A percentile compares a stretch with the other conserved stretches of the same genome.
These are phyloP conservation scores for Campaea margaritaria DNA, from an alignment of 2,888 invertebrate genomes.

Conservation along the genomic window DNA sequence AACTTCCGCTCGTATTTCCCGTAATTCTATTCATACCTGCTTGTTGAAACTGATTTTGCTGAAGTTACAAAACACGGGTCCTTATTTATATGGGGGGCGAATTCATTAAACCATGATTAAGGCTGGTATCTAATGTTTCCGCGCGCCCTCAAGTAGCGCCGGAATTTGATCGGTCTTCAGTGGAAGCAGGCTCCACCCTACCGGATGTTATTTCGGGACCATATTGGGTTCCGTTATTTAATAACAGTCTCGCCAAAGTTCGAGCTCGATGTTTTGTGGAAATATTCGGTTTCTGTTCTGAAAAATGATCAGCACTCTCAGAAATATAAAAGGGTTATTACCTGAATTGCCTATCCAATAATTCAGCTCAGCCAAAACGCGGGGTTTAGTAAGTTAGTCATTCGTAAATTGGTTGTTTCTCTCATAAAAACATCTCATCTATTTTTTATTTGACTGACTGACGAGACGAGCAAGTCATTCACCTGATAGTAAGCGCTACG, in stretches of 20 bases:
- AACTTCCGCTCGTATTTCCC: not conserved
- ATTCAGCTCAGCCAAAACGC: too few species aligned
- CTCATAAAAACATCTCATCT: too few species aligned
- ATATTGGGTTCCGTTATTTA: constrained; percentile 16
- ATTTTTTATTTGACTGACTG: too few species aligned
- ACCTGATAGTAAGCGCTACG: too few species aligned
- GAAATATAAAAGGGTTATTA: too few species aligned
- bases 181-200: not conserved
- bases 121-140: not conserved
- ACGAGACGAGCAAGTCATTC: too few species aligned
- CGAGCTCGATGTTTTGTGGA: not conserved
- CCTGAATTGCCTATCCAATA: too few species aligned
- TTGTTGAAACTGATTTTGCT: not conserved
- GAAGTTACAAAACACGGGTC: not conserved
- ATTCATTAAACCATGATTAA: not conserved
- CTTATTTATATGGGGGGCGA: not conserved
- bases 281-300: not conserved
- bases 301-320: too few species aligned
- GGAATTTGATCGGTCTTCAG: constrained; percentile 3
- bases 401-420: too few species aligned
- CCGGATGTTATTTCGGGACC: constrained; percentile 15
- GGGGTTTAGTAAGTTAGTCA: too few species aligned
- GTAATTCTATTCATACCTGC: not conserved
- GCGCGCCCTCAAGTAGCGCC: not conserved
- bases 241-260: constrained; percentile 2